Percentiles rank a stretch among this genome's conserved stretches.
Conservation (phyloP, 1,140 invertebrate species). For the Mizuhopecten yessoensis region DNA sequence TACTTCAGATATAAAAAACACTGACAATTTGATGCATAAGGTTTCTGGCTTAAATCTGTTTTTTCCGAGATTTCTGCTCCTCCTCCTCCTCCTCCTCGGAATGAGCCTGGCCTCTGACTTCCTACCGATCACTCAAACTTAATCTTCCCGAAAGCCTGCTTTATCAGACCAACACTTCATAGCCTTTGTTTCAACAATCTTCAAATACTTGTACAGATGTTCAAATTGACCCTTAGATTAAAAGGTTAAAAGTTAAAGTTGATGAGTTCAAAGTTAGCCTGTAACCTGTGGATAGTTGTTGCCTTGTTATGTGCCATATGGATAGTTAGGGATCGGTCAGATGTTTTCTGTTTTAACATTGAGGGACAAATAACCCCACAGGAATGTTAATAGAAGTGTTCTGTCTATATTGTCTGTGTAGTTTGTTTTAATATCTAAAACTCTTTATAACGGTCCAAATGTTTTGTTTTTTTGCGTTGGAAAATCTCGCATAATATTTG, state of each 20-base stretch:
- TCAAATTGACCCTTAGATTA: background rate
- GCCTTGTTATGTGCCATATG: background rate
- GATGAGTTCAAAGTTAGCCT: background rate
- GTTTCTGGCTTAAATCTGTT: background rate
- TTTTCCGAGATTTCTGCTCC: background rate
- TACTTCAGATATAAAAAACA: background rate
- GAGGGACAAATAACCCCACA: background rate
- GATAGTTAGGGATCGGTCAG: background rate
- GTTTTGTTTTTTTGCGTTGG: background rate
- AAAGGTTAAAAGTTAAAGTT: background rate
- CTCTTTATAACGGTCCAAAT: background rate
- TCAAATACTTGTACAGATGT: slow-evolving; percentile 28
- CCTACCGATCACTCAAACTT: background rate
- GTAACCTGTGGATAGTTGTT: background rate
- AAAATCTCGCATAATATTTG: background rate
- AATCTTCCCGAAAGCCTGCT: slow-evolving; percentile 27
- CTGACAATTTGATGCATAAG: background rate
- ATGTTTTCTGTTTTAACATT: background rate
- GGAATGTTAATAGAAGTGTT: background rate
- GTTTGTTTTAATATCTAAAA: background rate
- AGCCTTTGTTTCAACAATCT: background rate
- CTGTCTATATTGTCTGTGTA: background rate
- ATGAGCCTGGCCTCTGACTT: background rate
- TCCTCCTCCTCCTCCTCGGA: background rate
- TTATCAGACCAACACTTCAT: slow-evolving; percentile 14